Percentiles rank a stretch among this genome's conserved stretches.
These are phyloP conservation scores for Micronycteris hirsuta DNA, from an alignment of 2,113 vertebrate species.

Conservation along the genomic window DNA sequence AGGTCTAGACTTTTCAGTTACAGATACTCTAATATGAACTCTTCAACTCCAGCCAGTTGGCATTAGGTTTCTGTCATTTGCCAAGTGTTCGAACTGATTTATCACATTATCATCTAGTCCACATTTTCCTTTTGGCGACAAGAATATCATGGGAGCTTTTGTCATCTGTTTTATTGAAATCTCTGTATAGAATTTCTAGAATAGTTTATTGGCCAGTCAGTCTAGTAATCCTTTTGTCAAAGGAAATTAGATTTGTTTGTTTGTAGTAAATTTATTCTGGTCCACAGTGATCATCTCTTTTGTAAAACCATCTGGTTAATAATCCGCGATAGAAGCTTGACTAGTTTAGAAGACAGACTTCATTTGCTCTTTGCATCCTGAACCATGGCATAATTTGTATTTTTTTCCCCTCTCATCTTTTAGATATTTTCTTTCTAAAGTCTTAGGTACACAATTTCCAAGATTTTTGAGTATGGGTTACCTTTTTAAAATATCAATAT, in stretches of 20 bases:
- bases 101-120: not conserved
- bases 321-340: slow-evolving; percentile 34
- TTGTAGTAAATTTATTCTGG: slow-evolving; percentile 35
- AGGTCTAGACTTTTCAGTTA: not conserved
- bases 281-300: slow-evolving; percentile 41
- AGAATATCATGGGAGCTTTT: slow-evolving; percentile 29
- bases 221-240: slow-evolving; percentile 22
- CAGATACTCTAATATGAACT: not conserved
- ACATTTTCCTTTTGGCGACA: slow-evolving; percentile 7
- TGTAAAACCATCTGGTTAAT: slow-evolving; percentile 51
- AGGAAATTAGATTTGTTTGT: slow-evolving; percentile 55
- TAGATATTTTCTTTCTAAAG: not conserved
- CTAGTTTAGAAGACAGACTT: slow-evolving; percentile 42
- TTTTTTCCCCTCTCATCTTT: slow-evolving; percentile 4
- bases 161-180: slow-evolving; percentile 58
- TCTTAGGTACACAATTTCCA: not conserved
- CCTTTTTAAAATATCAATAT: not conserved
- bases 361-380: not conserved
- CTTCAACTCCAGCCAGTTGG: slow-evolving; percentile 12
- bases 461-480: not conserved
- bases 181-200: slow-evolving; percentile 10
- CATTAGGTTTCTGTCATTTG: slow-evolving; percentile 3
- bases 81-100: not conserved
- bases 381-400: not conserved
- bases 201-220: not conserved